phyloP scores from a whole-genome alignment of 2,113 vertebrate genomes.

The Natator depressus region DNA sequence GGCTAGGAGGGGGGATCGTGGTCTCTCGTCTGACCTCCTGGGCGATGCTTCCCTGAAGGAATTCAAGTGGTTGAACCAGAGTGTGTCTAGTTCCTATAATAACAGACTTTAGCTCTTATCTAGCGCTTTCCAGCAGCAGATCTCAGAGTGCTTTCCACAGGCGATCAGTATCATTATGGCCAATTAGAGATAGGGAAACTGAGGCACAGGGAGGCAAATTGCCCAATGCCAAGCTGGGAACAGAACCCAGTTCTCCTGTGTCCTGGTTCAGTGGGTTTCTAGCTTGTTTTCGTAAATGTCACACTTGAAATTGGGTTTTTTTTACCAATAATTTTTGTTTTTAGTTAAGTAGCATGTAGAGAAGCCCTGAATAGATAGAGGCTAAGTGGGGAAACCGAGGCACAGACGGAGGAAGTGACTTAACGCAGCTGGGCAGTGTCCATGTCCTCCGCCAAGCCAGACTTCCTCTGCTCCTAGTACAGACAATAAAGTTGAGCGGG shows the following conservation, averaged over 20 bases:
- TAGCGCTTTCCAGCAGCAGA: not conserved
- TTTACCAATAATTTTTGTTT: not conserved
- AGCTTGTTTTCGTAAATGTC: not conserved
- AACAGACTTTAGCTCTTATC: not conserved
- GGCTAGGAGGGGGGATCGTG: not conserved
- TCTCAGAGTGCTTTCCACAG: not conserved
- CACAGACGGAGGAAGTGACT: not conserved
- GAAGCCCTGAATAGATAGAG: not conserved
- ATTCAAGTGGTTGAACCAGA: not conserved
- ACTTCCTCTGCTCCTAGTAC: not conserved
- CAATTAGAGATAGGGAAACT: too few species aligned
- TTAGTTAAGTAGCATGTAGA: not conserved
- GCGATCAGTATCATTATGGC: not conserved
- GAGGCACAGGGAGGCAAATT: not conserved
- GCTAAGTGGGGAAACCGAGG: not conserved
- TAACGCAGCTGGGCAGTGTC: too few species aligned
- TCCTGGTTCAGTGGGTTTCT: not conserved
- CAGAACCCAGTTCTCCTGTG: not conserved
- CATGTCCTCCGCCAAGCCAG: not conserved
- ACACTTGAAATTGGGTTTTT: not conserved
- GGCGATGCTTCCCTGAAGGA: not conserved
- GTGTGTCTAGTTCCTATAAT: not conserved
- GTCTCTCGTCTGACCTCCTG: not conserved
- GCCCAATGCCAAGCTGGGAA: not conserved
- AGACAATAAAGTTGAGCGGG: not conserved